Evolutionary conservation across 2,888 invertebrate genomes (phyloP).

Genomic region (Philaethria dido): DNA sequence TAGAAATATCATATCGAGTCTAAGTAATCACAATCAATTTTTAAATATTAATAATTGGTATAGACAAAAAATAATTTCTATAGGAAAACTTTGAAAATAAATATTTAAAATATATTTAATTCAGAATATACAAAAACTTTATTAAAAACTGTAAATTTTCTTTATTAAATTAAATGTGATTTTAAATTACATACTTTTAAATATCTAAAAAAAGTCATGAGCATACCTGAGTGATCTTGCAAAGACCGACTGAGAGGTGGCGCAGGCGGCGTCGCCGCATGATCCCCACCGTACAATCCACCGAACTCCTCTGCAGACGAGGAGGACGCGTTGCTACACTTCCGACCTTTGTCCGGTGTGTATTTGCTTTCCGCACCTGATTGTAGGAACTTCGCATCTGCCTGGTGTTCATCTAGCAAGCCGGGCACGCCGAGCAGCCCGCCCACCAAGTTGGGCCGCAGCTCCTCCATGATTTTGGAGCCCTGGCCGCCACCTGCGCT

Average conservation of each 20-base stretch:
- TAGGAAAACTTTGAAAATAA: background rate
- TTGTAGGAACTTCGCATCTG: conserved; percentile 82
- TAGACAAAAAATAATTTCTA: background rate
- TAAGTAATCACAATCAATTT: background rate
- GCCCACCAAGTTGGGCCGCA: conserved; percentile 91
- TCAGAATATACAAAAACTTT: background rate
- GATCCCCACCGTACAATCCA: conserved; percentile 90
- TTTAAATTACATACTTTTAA: background rate
- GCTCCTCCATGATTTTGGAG: conserved; percentile 92
- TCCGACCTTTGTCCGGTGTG: conserved; percentile 84
- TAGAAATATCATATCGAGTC: background rate
- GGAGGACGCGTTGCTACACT: conserved; percentile 90
- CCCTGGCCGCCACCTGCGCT: conserved; percentile 88
- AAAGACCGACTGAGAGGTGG: conserved; percentile 78
- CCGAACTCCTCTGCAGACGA: conserved; percentile 95
- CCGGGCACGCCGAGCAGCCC: conserved; percentile 91
- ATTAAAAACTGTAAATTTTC: background rate
- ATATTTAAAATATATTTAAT: background rate
- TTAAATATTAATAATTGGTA: background rate
- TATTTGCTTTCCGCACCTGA: conserved; percentile 83
- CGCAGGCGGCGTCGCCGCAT: conserved; percentile 88
- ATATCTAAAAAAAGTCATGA: conserved; percentile 17
- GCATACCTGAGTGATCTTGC: conserved; percentile 85
- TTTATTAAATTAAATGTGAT: background rate
- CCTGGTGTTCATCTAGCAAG: conserved; percentile 90